phyloP scores from a whole-genome alignment of 2,888 invertebrate species.

The Lasioglossum vierecki region DNA sequence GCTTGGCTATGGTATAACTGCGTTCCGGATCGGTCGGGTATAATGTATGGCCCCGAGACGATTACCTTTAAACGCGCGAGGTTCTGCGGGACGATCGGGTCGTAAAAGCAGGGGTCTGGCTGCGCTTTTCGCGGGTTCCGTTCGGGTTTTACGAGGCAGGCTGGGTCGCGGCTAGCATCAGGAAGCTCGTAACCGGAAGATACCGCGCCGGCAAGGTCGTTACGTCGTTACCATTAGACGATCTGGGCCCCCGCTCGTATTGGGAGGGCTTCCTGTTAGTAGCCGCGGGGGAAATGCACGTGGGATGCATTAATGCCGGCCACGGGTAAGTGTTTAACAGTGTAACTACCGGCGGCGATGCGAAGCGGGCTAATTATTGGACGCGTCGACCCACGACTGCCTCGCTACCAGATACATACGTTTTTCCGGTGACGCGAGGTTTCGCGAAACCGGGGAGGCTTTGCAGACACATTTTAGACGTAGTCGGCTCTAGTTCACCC shows the following conservation, averaged over 20 bases:
- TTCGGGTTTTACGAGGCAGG: slow-evolving; percentile 64
- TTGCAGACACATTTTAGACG: background rate
- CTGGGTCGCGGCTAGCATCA: slow-evolving; percentile 38
- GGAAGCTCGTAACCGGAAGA: slow-evolving; percentile 70
- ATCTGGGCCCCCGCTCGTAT: slow-evolving; percentile 43
- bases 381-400: slow-evolving; percentile 45
- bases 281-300: slow-evolving; percentile 69
- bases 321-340: slow-evolving; percentile 69
- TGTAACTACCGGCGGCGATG: slow-evolving; percentile 57
- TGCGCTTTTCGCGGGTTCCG: slow-evolving; percentile 29
- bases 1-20: background rate
- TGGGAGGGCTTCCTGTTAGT: slow-evolving; percentile 67
- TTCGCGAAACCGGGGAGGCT: background rate
- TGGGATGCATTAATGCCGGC: slow-evolving; percentile 68
- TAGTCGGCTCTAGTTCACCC: background rate
- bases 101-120: slow-evolving; percentile 49
- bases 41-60: slow-evolving; percentile 39
- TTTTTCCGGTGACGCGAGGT: slow-evolving; percentile 11
- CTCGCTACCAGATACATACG: background rate
- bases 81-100: slow-evolving; percentile 22
- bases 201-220: slow-evolving; percentile 63
- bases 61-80: slow-evolving; percentile 37
- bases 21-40: background rate
- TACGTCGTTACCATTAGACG: slow-evolving; percentile 69
- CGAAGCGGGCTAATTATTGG: slow-evolving; percentile 63